Conservation (phyloP, 2,888 invertebrate genomes). For the Allophyes oxyacanthae region DNA sequence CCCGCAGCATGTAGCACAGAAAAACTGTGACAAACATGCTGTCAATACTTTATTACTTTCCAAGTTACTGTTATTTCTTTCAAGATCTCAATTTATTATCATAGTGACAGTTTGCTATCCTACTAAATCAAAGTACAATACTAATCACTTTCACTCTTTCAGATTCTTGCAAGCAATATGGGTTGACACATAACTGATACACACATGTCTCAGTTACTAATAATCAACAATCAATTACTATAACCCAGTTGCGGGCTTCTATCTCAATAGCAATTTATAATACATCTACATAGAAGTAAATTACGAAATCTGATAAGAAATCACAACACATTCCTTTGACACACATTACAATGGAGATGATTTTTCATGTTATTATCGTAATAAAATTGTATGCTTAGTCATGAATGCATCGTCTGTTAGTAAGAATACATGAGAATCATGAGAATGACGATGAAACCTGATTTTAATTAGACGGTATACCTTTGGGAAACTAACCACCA, state of each 20-base stretch:
- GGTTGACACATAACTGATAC: constrained; percentile 13
- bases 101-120: no score
- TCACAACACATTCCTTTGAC: constrained; percentile 44
- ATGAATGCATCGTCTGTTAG: constrained; percentile 12
- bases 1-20: no score
- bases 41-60: no score
- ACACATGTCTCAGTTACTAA: neutral
- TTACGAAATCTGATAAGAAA: constrained; percentile 45
- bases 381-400: constrained; percentile 8
- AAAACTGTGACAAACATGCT: no score
- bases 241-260: neutral
- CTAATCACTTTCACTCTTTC: constrained; percentile 34
- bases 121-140: neutral
- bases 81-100: no score
- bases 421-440: constrained; percentile 18
- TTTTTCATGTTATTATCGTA: constrained; percentile 4
- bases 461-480: constrained; percentile 32
- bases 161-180: neutral
- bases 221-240: constrained; percentile 5
- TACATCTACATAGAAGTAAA: constrained; percentile 8
- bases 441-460: constrained; percentile 37
- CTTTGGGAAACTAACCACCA: constrained; percentile 26
- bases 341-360: constrained; percentile 26
- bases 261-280: constrained; percentile 18
- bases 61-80: no score